These are phyloP conservation scores for Danaus melanippus DNA, from an alignment of 1,140 invertebrate species.

Conservation along the genomic window DNA sequence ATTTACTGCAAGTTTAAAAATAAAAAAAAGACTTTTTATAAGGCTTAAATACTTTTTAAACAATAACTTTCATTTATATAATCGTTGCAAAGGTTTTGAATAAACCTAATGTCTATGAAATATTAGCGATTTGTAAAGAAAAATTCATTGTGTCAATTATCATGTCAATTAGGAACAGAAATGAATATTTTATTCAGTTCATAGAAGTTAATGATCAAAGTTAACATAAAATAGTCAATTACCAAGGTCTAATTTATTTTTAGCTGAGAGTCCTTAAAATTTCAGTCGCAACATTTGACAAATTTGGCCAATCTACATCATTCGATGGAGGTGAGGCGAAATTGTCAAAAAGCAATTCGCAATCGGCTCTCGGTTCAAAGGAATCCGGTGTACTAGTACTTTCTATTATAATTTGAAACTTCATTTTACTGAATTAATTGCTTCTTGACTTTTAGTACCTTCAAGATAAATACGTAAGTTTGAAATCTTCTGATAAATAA, in stretches of 20 bases:
- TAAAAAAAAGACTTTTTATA: conserved; percentile 4
- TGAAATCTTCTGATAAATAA: conserved; percentile 51
- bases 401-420: conserved; percentile 67
- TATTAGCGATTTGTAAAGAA: too few species aligned
- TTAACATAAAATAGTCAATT: too few species aligned
- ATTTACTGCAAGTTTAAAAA: conserved; percentile 18
- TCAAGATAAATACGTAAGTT: conserved; percentile 51
- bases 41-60: not conserved
- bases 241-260: conserved; percentile 1
- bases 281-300: conserved; percentile 14
- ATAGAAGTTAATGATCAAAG: too few species aligned
- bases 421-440: conserved; percentile 64
- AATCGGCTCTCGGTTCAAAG: conserved; percentile 58
- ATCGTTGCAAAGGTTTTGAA: too few species aligned
- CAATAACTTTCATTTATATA: not conserved
- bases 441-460: conserved; percentile 60
- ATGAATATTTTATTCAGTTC: too few species aligned
- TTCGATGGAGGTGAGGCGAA: conserved; percentile 32
- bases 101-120: too few species aligned
- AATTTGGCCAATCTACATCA: conserved; percentile 25
- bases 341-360: conserved; percentile 60
- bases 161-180: too few species aligned
- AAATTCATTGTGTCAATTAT: too few species aligned
- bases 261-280: conserved; percentile 6
- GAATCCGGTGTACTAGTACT: conserved; percentile 39